These are phyloP conservation scores for Caranx ignobilis DNA, from an alignment of 2,113 vertebrate genomes.

Conservation along the genomic window DNA sequence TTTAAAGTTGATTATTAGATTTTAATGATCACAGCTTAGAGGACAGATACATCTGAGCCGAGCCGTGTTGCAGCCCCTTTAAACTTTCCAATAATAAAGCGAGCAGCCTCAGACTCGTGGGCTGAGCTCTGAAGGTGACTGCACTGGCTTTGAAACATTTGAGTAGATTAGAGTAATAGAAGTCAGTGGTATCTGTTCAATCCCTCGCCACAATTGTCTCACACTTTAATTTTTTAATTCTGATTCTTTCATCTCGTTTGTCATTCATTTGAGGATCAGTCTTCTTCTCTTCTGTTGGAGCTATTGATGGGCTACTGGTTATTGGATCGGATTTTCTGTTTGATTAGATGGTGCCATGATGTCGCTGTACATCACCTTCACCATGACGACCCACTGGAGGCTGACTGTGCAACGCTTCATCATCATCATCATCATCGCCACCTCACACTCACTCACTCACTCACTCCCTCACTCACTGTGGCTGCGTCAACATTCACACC, in stretches of 20 bases:
- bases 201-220: background rate
- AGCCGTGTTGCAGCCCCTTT: background rate
- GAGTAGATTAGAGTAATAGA: background rate
- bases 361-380: background rate
- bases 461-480: background rate
- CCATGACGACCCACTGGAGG: too few species aligned
- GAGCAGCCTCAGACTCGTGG: background rate
- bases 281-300: background rate
- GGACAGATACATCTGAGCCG: background rate
- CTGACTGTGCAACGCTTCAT: background rate
- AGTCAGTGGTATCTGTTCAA: background rate
- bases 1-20: slow-evolving; percentile 26
- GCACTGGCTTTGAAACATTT: background rate
- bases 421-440: background rate
- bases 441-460: too few species aligned
- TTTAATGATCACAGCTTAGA: slow-evolving; percentile 3
- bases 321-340: background rate
- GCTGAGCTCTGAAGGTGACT: background rate
- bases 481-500: background rate
- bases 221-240: background rate
- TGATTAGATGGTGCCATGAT: background rate
- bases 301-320: background rate
- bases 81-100: background rate
- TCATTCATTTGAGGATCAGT: background rate
- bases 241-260: background rate